A percentile compares a stretch with the other conserved stretches of the same genome.
phyloP scores from a whole-genome alignment of 2,797 vertebrate genomes.

The Acanthornis magna region DNA sequence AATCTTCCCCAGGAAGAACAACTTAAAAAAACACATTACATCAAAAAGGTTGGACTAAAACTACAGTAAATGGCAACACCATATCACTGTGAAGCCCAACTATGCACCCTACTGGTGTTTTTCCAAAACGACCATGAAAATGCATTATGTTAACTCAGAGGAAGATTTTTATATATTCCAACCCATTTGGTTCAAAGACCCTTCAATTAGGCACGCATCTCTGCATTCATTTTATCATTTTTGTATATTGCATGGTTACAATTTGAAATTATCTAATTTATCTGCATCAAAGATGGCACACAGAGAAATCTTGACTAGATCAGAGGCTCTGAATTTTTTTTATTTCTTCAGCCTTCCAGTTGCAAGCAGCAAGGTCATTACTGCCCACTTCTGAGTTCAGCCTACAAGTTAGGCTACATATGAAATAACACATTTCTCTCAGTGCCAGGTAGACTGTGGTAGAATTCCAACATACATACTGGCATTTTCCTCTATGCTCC shows the following conservation, averaged over 20 bases:
- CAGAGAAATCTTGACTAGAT: background rate
- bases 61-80: background rate
- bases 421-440: background rate
- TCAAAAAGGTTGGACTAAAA: background rate
- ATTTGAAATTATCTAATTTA: background rate
- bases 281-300: background rate
- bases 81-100: constrained; percentile 4
- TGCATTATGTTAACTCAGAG: background rate
- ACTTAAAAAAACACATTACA: background rate
- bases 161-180: background rate
- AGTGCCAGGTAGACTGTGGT: background rate
- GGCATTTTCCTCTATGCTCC: background rate
- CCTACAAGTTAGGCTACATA: background rate
- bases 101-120: constrained; percentile 60
- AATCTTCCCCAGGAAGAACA: background rate
- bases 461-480: background rate
- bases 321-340: background rate
- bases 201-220: background rate
- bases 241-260: background rate
- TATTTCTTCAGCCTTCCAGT: background rate
- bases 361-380: background rate
- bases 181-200: background rate
- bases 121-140: background rate
- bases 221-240: background rate
- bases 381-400: background rate